Evolutionary conservation across 2,888 invertebrate genomes (phyloP), one percentile per base, ranked within the genome.

Genomic region (Drosophila longiperda): DNA sequence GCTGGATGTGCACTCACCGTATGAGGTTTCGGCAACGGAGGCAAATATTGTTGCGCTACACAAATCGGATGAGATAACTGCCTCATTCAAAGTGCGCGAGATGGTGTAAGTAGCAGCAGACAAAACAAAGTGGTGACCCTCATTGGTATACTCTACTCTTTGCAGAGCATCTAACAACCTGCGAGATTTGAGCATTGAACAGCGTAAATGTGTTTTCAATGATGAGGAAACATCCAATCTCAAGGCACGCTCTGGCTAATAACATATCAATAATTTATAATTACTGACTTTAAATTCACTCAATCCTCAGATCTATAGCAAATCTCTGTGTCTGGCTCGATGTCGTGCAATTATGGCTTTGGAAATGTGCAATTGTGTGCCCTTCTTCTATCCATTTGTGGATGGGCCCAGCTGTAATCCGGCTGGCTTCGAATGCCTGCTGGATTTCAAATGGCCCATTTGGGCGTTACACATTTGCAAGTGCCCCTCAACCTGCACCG

Each of bases 301-400:
- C 2, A 1, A 3, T 0, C 1, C 1, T 1, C 33, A 92, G 92
- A 81, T 91, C 11, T 93, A 93, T 20, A 92, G 92, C 29, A 92
- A 92, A 69, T 86, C 91, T 0, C 55, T 92, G n/a, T 93, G 92
- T 58, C 62, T 93, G 59, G 91, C 91, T 1, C 83, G 91, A 7
- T 95, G 95, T 80, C 92, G 95, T 15, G 94, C 94, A 57, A 83
- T 92, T 49, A 89, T 94, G 82, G 94, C 94, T 0, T 57, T 94
- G 73, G 92, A 94, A 80, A 92, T 94, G 80, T 95, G 95, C 83
- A 94, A 94, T 54, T 95, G 95, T 83, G 93, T 93, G 64, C 95
- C 95, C 3, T 94, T 94, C 73, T 95, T 95, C 83, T 95, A 95
- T 78, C 87, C 90, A 1, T 92, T 92, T 73, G 83, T 92, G 11